phyloP scores from a whole-genome alignment of 92 coral and sea anemone species.

The Scolanthus callimorphus region DNA sequence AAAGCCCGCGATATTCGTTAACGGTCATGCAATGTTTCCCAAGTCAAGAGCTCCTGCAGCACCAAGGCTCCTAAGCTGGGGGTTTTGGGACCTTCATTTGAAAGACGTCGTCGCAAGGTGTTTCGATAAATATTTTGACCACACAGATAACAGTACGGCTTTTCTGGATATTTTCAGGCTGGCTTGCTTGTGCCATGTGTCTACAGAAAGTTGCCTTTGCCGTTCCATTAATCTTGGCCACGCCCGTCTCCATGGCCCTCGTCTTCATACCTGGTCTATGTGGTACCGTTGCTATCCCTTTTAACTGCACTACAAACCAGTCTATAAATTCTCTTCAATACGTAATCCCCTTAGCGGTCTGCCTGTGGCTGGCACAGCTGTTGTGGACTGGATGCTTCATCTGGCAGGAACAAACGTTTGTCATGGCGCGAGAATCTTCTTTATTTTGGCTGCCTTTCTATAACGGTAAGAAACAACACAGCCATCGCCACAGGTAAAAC shows the following conservation, averaged over 20 bases:
- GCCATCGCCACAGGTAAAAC: too few relatives aligned
- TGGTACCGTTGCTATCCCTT: constrained; percentile 10
- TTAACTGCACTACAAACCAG: background rate
- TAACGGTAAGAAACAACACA: constrained; percentile 69
- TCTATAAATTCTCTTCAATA: background rate
- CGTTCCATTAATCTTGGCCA: constrained; percentile 72
- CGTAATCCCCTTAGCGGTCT: constrained; percentile 23
- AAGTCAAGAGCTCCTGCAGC: too few relatives aligned
- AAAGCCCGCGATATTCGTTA: too few relatives aligned
- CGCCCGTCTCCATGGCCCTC: constrained; percentile 45
- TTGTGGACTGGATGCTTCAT: constrained; percentile 71
- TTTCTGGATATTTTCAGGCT: constrained; percentile 1
- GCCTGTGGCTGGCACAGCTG: constrained; percentile 67
- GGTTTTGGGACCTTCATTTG: too few relatives aligned
- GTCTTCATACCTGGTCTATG: constrained; percentile 5
- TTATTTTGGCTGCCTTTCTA: constrained; percentile 94
- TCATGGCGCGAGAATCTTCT: constrained; percentile 88
- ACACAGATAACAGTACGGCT: too few relatives aligned
- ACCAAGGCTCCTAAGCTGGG: too few relatives aligned
- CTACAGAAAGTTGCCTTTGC: constrained; percentile 78
- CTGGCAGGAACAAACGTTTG: constrained; percentile 67
- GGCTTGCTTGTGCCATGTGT: constrained; percentile 83
- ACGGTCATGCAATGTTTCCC: too few relatives aligned
- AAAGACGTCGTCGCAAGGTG: too few relatives aligned
- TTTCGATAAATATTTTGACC: too few relatives aligned